Percentiles rank a stretch among this genome's conserved stretches.
phyloP scores from a whole-genome alignment of 64 coral and sea anemone genomes.

The Montipora capricornis region DNA sequence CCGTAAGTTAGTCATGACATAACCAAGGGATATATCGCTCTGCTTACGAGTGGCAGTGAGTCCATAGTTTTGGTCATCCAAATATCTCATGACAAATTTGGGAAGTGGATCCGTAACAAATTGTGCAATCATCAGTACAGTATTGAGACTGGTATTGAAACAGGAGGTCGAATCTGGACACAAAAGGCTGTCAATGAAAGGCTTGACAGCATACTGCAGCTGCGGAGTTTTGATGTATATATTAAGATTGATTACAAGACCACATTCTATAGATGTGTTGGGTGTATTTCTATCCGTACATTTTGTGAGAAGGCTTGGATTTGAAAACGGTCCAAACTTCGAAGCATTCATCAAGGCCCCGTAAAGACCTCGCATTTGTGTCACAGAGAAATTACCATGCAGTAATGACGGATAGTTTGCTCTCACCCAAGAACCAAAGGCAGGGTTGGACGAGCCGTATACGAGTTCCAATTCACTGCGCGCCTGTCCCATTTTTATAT shows the following conservation, averaged over 20 bases:
- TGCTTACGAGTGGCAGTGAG: conserved; percentile 3
- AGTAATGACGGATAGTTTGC: not conserved
- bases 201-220: not conserved
- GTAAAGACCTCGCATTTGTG: conserved; percentile 59
- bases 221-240: not conserved
- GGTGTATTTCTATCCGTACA: not conserved
- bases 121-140: not conserved
- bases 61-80: conserved; percentile 47
- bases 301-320: not conserved
- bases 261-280: not conserved
- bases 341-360: conserved; percentile 2
- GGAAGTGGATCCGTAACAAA: conserved; percentile 15
- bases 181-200: not conserved
- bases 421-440: conserved; percentile 26
- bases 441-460: not conserved
- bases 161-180: conserved; percentile 17
- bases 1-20: conserved; percentile 38
- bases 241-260: conserved; percentile 31
- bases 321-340: conserved; percentile 18
- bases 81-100: not conserved
- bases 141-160: not conserved
- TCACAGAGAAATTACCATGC: not conserved
- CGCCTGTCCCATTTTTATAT: conserved; percentile 5
- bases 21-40: conserved; percentile 47
- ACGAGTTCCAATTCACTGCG: not conserved